Evolutionary conservation across 2,797 vertebrate species (phyloP).

Genomic region (Cephalopachus bancanus): DNA sequence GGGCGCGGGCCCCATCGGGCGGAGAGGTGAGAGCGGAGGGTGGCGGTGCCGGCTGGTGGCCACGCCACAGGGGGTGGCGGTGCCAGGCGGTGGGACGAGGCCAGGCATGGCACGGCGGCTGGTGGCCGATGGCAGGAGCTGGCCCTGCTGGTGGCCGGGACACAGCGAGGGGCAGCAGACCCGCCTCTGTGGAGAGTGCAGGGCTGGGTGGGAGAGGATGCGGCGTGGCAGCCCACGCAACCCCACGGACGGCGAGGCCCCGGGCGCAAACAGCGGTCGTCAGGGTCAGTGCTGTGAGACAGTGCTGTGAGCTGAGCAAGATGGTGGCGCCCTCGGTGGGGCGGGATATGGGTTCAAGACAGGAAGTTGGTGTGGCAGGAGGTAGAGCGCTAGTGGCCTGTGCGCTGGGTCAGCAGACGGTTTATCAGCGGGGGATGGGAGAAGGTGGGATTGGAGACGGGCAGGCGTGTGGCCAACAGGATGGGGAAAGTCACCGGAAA

Average conservation of each 20-base stretch:
- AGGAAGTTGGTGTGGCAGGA: accelerated
- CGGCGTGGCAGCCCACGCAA: accelerated
- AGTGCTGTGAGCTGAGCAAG: accelerated
- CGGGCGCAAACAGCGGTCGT: accelerated
- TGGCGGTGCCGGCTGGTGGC: accelerated
- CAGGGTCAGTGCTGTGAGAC: accelerated
- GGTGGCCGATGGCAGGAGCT: neutral
- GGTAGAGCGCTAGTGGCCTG: accelerated
- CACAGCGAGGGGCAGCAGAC: accelerated
- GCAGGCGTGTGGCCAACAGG: neutral
- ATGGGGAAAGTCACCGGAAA: neutral
- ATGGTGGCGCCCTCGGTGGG: accelerated
- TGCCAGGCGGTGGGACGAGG: neutral
- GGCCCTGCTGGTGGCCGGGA: neutral
- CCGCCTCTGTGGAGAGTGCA: neutral
- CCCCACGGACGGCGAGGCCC: neutral
- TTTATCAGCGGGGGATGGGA: neutral
- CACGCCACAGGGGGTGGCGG: accelerated
- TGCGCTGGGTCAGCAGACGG: accelerated
- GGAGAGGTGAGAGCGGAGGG: neutral
- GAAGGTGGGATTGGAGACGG: neutral
- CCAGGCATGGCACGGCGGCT: accelerated
- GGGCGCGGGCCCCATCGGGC: accelerated
- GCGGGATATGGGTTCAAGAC: accelerated
- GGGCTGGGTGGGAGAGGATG: accelerated